Evolutionary conservation across 2,113 vertebrate species (phyloP), one percentile per base, ranked within the genome.

Genomic region (Sminthopsis crassicaudata): DNA sequence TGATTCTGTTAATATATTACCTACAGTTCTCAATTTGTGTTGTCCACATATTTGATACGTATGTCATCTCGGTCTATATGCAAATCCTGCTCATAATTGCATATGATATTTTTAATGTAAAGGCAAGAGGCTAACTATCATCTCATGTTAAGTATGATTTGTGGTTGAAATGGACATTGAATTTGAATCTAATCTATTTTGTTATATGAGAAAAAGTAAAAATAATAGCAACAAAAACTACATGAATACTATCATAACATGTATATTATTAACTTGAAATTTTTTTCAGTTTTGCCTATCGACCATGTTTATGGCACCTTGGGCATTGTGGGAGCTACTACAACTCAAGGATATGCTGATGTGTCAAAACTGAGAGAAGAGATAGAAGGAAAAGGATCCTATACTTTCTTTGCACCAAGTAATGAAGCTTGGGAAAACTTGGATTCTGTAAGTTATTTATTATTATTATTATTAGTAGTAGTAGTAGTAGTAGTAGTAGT

Each of bases 381-480:
- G 96, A 99, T 99, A 2, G 99, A 99, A 96, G 99, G 99, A 95
- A 94, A 98, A 24, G 99, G 99, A 54, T 99, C 99, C 0, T 99
- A 97, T 96, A 99, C 99, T 27, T 99, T 99, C 97, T 99, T 99
- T 96, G 99, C 99, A 93, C 99, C 99, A 3, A 99, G 99, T 96
- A 99, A 99, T 7, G 99, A 99, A 1, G 99, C 99, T 42, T 99
- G 99, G 99, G 99, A 99, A 2, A 96, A 98, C 91, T 96, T 99
- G 97, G 98, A 99, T 95, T n/a, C 97, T 88, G 99, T 99, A 98
- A 99, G 99, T 98, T 42, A 67, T 19, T 92, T 97, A 90, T 57
- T 84, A 19, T 94, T 53, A 46, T 60, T 46, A 90, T 42, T 90
- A 25, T n/a, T n/a, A n/a, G n/a, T n/a, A n/a, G n/a, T n/a, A n/a